phyloP scores from a whole-genome alignment of 2,888 invertebrate species.

The Eristalis intricaria region DNA sequence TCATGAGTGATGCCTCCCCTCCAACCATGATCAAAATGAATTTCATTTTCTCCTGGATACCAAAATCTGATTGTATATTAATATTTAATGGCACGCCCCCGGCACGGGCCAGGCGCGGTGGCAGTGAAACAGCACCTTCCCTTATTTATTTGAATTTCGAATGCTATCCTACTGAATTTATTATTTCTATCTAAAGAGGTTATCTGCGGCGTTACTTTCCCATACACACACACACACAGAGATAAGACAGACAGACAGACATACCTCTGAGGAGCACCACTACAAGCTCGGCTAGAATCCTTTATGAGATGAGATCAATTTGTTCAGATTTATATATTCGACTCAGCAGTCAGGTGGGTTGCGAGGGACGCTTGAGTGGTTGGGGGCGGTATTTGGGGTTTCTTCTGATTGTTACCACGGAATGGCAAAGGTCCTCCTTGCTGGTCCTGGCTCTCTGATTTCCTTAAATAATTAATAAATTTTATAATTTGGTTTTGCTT shows the following conservation, averaged over 20 bases:
- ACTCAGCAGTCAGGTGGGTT: slow-evolving; percentile 20
- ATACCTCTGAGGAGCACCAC: slow-evolving; percentile 5
- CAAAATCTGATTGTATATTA: slow-evolving; percentile 72
- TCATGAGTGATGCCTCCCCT: neutral
- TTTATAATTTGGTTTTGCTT: slow-evolving; percentile 68
- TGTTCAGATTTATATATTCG: slow-evolving; percentile 56
- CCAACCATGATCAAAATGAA: slow-evolving; percentile 57
- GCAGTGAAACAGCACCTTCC: slow-evolving; percentile 40
- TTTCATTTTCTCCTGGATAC: slow-evolving; percentile 66
- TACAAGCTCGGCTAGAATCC: slow-evolving; percentile 46
- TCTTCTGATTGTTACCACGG: slow-evolving; percentile 28
- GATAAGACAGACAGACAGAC: neutral
- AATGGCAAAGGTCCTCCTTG: slow-evolving; percentile 24
- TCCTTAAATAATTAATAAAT: slow-evolving; percentile 65
- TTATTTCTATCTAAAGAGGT: slow-evolving; percentile 70
- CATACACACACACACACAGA: neutral
- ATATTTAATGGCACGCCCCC: slow-evolving; percentile 58
- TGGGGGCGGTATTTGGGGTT: too few species aligned
- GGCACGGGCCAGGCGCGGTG: neutral
- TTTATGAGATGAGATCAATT: slow-evolving; percentile 68
- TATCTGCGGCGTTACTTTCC: slow-evolving; percentile 56
- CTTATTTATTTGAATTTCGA: slow-evolving; percentile 70
- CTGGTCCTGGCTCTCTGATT: neutral
- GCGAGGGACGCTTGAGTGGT: neutral
- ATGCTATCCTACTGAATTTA: slow-evolving; percentile 67